Percentiles rank a stretch among this genome's conserved stretches.
Evolutionary conservation across 2,113 vertebrate species (phyloP).

Genomic region (Ariopsis seemanni): DNA sequence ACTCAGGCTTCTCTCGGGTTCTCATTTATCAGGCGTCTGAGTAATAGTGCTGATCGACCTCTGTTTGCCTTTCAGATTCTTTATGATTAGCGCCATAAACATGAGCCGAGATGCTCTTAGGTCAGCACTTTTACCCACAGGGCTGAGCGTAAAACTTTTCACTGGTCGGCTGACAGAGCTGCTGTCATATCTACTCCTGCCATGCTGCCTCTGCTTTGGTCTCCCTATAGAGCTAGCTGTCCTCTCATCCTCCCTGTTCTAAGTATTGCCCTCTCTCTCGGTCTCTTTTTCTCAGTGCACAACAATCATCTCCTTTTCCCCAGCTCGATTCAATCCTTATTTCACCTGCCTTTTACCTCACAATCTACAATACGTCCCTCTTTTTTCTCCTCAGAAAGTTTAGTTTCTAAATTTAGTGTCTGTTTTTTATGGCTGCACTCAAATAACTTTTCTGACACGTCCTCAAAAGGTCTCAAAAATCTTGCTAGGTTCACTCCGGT

Average conservation of each 20-base stretch:
- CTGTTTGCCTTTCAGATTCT: constrained; percentile 24
- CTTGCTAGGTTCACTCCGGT: neutral
- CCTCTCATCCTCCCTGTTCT: neutral
- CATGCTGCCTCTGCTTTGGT: constrained; percentile 3
- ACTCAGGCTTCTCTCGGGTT: constrained; percentile 2
- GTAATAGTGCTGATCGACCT: constrained; percentile 27
- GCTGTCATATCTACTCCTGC: constrained; percentile 33
- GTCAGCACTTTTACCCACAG: constrained; percentile 33
- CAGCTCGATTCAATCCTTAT: constrained; percentile 11
- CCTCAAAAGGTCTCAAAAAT: neutral
- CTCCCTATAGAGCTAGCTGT: constrained; percentile 16
- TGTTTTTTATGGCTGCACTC: neutral
- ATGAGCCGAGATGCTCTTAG: neutral
- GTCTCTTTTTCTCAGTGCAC: constrained; percentile 24
- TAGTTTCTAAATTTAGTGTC: neutral
- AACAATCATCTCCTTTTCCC: constrained; percentile 24
- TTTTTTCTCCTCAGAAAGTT: neutral
- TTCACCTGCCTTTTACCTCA: constrained; percentile 37
- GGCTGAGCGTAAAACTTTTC: constrained; percentile 19
- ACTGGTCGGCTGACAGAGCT: constrained; percentile 34
- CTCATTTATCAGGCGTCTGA: neutral
- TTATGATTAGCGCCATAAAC: constrained; percentile 16
- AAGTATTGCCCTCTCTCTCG: neutral
- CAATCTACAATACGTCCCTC: neutral
- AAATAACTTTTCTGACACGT: neutral